Conservation (phyloP, 2,888 invertebrate species). For the Zele albiditarsus region DNA sequence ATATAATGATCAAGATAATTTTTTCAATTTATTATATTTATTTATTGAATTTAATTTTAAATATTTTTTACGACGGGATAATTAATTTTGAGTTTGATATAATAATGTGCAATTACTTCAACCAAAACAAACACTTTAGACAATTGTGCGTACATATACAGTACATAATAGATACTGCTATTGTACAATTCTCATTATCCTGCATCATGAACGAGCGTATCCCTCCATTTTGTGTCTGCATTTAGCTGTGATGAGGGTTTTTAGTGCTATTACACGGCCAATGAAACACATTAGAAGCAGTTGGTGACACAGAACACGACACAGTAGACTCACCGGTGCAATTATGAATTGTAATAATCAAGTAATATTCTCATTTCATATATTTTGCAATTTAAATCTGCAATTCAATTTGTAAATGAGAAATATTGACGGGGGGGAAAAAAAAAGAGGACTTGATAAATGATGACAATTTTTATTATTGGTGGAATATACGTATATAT, state of each 20-base stretch:
- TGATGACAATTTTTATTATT: neutral
- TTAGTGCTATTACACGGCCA: neutral
- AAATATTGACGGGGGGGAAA: neutral
- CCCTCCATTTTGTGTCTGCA: neutral
- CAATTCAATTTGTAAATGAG: neutral
- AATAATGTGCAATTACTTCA: neutral
- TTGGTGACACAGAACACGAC: neutral
- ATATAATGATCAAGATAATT: too few relatives aligned
- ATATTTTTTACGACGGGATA: neutral
- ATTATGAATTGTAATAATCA: neutral
- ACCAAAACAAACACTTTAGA: neutral
- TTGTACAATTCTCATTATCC: neutral
- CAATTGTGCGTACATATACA: neutral
- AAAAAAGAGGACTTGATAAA: neutral
- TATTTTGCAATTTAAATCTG: neutral
- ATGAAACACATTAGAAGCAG: neutral
- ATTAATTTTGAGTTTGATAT: neutral
- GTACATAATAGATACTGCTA: neutral
- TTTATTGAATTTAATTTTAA: neutral
- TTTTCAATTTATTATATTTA: neutral
- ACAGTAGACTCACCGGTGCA: neutral
- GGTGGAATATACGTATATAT: neutral
- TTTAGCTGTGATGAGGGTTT: neutral
- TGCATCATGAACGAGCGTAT: conserved; percentile 2
- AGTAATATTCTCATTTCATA: neutral